Conservation (phyloP, 2,888 invertebrate species). For the Morpho deidamia region DNA sequence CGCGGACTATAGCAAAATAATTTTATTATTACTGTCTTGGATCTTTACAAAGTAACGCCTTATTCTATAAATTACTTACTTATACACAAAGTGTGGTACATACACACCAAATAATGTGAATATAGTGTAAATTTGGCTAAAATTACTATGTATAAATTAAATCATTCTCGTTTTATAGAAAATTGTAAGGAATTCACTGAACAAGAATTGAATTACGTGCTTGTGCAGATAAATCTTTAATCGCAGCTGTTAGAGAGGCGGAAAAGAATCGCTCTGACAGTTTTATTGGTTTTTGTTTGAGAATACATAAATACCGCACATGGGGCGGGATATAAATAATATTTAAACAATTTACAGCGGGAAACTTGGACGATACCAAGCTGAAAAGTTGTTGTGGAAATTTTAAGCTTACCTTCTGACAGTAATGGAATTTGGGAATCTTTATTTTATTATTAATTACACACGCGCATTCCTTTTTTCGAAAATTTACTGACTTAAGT, state of each 20-base stretch:
- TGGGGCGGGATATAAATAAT: conserved; percentile 5
- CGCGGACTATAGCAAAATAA: too few relatives aligned
- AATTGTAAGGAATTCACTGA: not conserved
- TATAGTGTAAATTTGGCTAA: too few relatives aligned
- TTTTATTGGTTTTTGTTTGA: conserved; percentile 15
- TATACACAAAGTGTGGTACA: too few relatives aligned
- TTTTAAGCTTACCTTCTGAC: not conserved
- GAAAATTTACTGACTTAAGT: too few relatives aligned
- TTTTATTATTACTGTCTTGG: too few relatives aligned
- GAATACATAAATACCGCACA: conserved; percentile 13
- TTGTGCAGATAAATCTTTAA: conserved; percentile 11
- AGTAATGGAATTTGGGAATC: not conserved
- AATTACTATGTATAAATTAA: too few relatives aligned
- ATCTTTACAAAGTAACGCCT: too few relatives aligned
- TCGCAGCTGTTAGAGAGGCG: conserved; percentile 14
- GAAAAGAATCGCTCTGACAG: conserved; percentile 15
- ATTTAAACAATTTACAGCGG: conserved; percentile 7
- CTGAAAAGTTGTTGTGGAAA: conserved; percentile 1
- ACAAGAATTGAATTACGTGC: not conserved
- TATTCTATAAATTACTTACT: too few relatives aligned
- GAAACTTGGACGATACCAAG: not conserved
- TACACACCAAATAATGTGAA: too few relatives aligned
- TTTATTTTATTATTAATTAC: too few relatives aligned
- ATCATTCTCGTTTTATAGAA: not conserved
- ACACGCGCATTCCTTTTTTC: too few relatives aligned